Percentiles rank a stretch among this genome's conserved stretches.
Evolutionary conservation across 2,888 invertebrate species (phyloP).

Genomic region (Trachelus iudaicus): DNA sequence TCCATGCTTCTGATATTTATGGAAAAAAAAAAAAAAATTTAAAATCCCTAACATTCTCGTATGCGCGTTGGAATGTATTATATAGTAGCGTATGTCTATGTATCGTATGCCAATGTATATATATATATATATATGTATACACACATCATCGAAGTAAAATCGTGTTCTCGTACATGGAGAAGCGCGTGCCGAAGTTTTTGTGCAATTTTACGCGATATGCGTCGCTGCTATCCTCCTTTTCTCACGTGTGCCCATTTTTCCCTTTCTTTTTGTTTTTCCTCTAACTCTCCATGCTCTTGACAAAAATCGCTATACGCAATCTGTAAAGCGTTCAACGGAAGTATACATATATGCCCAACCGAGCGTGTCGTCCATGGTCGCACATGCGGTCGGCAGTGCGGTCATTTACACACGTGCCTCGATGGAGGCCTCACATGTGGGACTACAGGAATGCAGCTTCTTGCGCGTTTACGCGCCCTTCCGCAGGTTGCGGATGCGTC

Average conservation of each 20-base stretch:
- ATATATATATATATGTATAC: neutral
- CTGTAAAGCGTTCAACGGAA: neutral
- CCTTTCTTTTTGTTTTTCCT: neutral
- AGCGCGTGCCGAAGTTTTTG: neutral
- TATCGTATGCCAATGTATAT: neutral
- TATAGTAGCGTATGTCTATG: neutral
- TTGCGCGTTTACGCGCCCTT: neutral
- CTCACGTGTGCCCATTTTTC: neutral
- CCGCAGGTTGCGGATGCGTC: neutral
- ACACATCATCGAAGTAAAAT: neutral
- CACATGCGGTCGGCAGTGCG: neutral
- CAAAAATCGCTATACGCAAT: neutral
- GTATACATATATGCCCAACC: neutral
- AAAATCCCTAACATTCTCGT: neutral
- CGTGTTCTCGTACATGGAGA: neutral
- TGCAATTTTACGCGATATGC: neutral
- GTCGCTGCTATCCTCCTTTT: neutral
- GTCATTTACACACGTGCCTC: neutral
- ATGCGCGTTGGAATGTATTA: neutral
- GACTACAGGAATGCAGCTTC: neutral
- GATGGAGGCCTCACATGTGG: neutral
- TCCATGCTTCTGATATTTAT: neutral
- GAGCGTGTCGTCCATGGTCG: neutral
- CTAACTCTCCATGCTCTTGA: constrained; percentile 16
- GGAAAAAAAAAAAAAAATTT: neutral